Evolutionary conservation across 2,888 invertebrate genomes (phyloP), one percentile per base, ranked within the genome.

Genomic region (Nymphalis urticae): DNA sequence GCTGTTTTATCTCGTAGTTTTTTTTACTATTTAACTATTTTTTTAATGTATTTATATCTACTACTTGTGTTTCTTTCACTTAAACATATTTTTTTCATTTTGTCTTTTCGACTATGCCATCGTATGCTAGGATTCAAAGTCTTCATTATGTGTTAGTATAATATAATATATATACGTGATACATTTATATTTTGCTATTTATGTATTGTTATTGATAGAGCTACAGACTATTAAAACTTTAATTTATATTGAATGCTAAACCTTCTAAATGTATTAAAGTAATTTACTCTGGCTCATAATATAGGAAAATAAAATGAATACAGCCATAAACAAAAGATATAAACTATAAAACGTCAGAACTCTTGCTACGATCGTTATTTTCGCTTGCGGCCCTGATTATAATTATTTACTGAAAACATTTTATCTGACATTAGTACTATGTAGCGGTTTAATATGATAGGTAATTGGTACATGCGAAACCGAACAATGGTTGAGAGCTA

Each of bases 391-490:
- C 62, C 42, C 24, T 48, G 36, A 62, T 66, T 62, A 68, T 60
- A 66, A 66, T 66, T 69, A 66, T 66, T 69, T 66, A 71, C 59
- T 61, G 36, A 64, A 32, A 64, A 65, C 48, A 64, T 53, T 53
- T 64, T 61, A 68, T 69, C 64, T 64, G 53, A 64, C 64, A 56
- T 69, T 64, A 42, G 61, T 64, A 74, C 76, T 74, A 75, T 74
- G 74, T 70, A 64, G 63, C 66, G 56, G 59, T 61, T 69, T 64
- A 71, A 73, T 64, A 69, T 62, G 60, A 70, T 48, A 53, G 56
- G 66, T 68, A 68, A 70, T 72, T 69, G 70, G 61, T 64, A 68
- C 50, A 64, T 61, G 48, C 47, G 51, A 62, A 58, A 63, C n/a
- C 62, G 53, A 62, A 75, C 73, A 75, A 73, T 72, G 73, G 70